Conservation (phyloP, 2,113 vertebrate species). For the Pangasianodon gigas region DNA sequence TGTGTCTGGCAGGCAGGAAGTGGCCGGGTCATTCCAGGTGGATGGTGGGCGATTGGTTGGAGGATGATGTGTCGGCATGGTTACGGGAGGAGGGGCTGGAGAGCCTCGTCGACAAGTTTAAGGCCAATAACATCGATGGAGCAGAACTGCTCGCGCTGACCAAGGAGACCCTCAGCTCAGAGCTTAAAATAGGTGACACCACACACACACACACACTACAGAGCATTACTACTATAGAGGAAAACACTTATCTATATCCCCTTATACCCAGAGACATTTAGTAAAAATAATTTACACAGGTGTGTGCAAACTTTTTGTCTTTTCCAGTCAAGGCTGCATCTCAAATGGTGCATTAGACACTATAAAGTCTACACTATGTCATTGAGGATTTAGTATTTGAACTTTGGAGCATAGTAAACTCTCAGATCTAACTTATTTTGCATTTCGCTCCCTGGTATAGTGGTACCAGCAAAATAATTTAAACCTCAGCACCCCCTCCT, state of each 20-base stretch:
- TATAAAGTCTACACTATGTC: not conserved
- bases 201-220: constrained; percentile 36
- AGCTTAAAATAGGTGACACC: constrained; percentile 90
- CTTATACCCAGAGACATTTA: not conserved
- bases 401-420: not conserved
- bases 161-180: constrained; percentile 84
- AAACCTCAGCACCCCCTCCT: not conserved
- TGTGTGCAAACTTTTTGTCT: too few relatives aligned
- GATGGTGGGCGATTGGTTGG: constrained; percentile 85
- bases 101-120: constrained; percentile 80
- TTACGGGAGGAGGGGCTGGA: constrained; percentile 80
- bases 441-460: too few relatives aligned
- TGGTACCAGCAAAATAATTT: not conserved
- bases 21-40: constrained; percentile 63
- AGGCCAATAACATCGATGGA: constrained; percentile 90
- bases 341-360: too few relatives aligned
- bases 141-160: constrained; percentile 85
- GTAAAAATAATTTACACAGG: too few relatives aligned
- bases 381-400: not conserved
- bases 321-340: too few relatives aligned
- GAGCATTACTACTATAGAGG: too few relatives aligned
- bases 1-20: constrained; percentile 63
- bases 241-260: too few relatives aligned
- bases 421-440: not conserved
- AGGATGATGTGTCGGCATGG: constrained; percentile 89